Evolutionary conservation across 64 coral and sea anemone genomes (phyloP), one percentile per base, ranked within the genome.

Genomic region (Stichodactyla mertensii): DNA sequence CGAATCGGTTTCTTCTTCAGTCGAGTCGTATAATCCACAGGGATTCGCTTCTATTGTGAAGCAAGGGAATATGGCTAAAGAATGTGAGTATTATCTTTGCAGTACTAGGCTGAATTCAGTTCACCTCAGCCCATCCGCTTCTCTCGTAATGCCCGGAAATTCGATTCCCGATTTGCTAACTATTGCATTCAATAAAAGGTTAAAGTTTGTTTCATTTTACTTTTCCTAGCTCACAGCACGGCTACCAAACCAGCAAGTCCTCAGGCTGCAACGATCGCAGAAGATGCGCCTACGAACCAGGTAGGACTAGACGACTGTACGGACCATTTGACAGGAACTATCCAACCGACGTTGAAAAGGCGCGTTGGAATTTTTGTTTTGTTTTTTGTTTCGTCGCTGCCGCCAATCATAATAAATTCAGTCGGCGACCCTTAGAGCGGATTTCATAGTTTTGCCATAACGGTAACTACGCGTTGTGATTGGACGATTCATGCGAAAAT

Each of bases 21-120:
- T 94, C 26, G 92, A 94, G 80, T 94, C 92, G 51, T 94, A 94
- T 45, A 94, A 94, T 56, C 88, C 92, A 18, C 78, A 87, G 5
- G 92, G 92, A 26, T 90, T 88, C 4, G 92, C 84, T 31, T 87
- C 92, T 28, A 87, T 94, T 64, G 71, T 94, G 23, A 82, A 94
- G 67, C 84, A 89, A 69, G 88, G 92, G 22, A 89, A 90, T 27
- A 22, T 83, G 4, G 59, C 88, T 8, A 89, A 87, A 57, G 88
- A 94, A 87, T 94, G 92, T 94, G 87, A 78, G 92, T 94, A 16
- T 23, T 36, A 4, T 74, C 24, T 74, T 71, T 0, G 7, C 10
- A 12, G 7, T 7, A 6, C 62, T 61, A 16, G 7, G 18, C 59
- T 13, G 15, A 16, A 61, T 61, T n/a, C 56, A n/a, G n/a, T n/a